Conservation (phyloP, 1,140 invertebrate genomes). For the Cyphomyrmex costatus region DNA sequence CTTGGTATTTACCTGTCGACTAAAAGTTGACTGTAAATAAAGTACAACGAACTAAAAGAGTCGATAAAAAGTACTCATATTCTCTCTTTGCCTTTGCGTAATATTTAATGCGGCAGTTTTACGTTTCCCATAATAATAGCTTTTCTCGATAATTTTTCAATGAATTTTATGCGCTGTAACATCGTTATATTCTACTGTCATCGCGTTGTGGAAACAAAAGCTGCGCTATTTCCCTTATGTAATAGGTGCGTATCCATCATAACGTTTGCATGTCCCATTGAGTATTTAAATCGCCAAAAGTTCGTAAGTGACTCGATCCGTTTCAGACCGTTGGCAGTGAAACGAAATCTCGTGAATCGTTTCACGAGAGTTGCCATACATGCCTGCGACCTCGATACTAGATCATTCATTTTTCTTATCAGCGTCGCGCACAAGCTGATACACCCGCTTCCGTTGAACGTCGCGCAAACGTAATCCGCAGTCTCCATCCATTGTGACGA, state of each 20-base stretch:
- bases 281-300: constrained; percentile 30
- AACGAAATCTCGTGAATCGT: constrained; percentile 44
- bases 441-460: constrained; percentile 38
- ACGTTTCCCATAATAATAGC: neutral
- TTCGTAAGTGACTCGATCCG: constrained; percentile 32
- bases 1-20: constrained; percentile 19
- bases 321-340: constrained; percentile 26
- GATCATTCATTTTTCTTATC: constrained; percentile 63
- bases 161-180: constrained; percentile 11
- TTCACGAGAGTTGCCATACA: constrained; percentile 16
- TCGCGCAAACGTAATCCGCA: constrained; percentile 59
- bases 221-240: constrained; percentile 3
- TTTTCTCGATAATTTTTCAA: constrained; percentile 21
- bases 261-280: constrained; percentile 19
- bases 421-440: constrained; percentile 55
- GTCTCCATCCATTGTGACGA: constrained; percentile 58
- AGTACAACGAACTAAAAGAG: neutral
- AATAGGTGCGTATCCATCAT: constrained; percentile 10
- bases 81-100: neutral
- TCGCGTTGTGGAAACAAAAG: constrained; percentile 23
- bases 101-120: neutral
- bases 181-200: neutral
- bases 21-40: constrained; percentile 11
- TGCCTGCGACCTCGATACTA: constrained; percentile 1
- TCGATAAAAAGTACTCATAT: constrained; percentile 6